Base-by-base conservation (phyloP, 23 tunicate genomes). In the Ciona savignyi region DNA sequence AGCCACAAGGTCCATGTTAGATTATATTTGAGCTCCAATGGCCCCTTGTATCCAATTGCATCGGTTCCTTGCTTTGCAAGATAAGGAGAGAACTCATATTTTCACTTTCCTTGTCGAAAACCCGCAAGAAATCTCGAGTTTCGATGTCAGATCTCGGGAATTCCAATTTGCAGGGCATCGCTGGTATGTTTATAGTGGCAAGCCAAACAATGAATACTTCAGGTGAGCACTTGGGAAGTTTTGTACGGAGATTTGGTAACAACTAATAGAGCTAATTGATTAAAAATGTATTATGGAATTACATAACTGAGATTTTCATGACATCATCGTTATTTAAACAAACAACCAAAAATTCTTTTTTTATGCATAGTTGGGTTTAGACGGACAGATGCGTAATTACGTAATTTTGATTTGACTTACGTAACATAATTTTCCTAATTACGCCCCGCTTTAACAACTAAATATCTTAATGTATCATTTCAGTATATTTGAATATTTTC, bases 41-140 rank as follows among this genome's bases (percentile, higher is more conserved):
- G 99, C 99, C 15, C 99, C 99, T 25, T 82, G 93, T 72, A 86
- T 94, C 60, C 99, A 94, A 73, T 72, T 94, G 86, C 99, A 94
- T 33, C 77, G 99, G 61, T 94, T 86, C 68, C 65, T 94, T 28
- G 80, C 83, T 19, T 34, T 94, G 2, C 89, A 94, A 74, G 99
- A 94, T 79, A 86, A 83, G 32, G 99, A 94, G 75, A 51, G 93
- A 28, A 94, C 90, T 22, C 95, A 87, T 75, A 78, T 86, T 1
- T 94, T 94, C 68, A 94, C 99, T 0, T 94, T 94, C 31, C 68
- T 94, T n/a, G 83, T 94, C 61, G 99, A 94, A 73, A 94, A 94
- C 60, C 99, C 99, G 34, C 95, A 86, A 70, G 99, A 94, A 73
- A 82, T 94, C n/a, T 79, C 93, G 1, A 74, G 87, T 35, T 86